Base-by-base conservation (phyloP, 2,113 vertebrate genomes). In the Hassar affinis region DNA sequence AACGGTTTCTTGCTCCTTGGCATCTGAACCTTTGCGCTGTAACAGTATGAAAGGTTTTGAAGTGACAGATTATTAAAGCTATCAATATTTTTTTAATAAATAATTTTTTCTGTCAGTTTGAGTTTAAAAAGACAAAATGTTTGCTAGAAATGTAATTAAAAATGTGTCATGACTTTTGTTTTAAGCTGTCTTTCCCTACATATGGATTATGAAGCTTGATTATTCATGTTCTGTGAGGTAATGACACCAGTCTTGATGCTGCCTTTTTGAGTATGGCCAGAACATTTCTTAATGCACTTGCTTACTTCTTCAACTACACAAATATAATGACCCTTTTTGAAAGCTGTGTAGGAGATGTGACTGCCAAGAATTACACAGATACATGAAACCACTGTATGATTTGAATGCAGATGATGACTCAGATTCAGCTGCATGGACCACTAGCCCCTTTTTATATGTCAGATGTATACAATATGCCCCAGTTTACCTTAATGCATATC, bases 21-120 rank as follows among this genome's bases (percentile, higher is more conserved):
- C 57, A 85, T 96, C 93, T 3, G 92, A 93, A 78, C 95, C 95
- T 91, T 95, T 95, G 78, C 94, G 94, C 88, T 89, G 92, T 84
- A 27, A 62, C n/a, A 68, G 25, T 45, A 49, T 12, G 30, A 79
- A 47, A 30, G 7, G 15, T 18, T 30, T n/a, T 17, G 4, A 74
- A 52, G 15, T 54, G 12, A 80, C 27, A 42, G 4, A 72, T 76
- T 52, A 51, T 30, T 30, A 10, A 51, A 51, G 22, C 1, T 10
- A 11, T 38, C 33, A 38, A 68, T 9, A 68, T 62, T 17, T 22
- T 20, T 35, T 30, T 66, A 42, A 42, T 3, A 2, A 42, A n/a
- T n/a, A n/a, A n/a, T n/a, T n/a, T n/a, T n/a, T n/a, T n/a, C n/a
- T 27, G 57, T 61, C 9, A 61, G n/a, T n/a, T 12, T 27, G 10